These are phyloP conservation scores for Eleginops maclovinus DNA, from an alignment of 2,113 vertebrate species.

Conservation along the genomic window DNA sequence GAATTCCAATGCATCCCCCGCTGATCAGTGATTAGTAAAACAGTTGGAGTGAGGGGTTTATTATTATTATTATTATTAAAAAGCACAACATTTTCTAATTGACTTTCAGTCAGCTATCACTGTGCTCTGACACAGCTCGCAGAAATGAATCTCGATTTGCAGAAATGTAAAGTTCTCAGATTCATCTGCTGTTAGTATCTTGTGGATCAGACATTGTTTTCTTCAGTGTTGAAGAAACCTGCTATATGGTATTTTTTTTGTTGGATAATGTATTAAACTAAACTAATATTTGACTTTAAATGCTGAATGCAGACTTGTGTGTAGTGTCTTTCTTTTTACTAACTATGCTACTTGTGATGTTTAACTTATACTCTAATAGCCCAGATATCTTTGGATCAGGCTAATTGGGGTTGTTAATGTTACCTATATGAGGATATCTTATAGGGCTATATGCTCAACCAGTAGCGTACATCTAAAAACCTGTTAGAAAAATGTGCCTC, in stretches of 20 bases:
- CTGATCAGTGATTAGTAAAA: slow-evolving; percentile 13
- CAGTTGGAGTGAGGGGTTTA: slow-evolving; percentile 6
- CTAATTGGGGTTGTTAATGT: no score
- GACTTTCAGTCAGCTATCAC: not conserved
- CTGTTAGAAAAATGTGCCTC: no score
- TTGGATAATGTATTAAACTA: slow-evolving; percentile 43
- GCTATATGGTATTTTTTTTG: slow-evolving; percentile 28
- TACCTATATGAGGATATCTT: no score
- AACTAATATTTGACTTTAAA: slow-evolving; percentile 44
- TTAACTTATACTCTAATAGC: no score
- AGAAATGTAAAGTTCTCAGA: not conserved
- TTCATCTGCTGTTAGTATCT: not conserved
- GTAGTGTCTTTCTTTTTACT: not conserved
- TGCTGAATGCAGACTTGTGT: slow-evolving; percentile 23
- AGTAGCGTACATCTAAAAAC: no score
- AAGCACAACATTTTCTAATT: slow-evolving; percentile 4
- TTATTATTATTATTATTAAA: not conserved
- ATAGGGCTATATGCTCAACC: no score
- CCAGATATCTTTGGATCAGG: no score
- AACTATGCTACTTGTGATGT: no score
- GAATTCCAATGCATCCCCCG: not conserved
- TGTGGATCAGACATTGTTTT: not conserved
- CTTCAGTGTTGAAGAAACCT: slow-evolving; percentile 12
- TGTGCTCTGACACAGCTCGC: slow-evolving; percentile 5
- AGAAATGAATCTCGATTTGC: not conserved